Percentiles rank a stretch among this genome's conserved stretches.
Evolutionary conservation across 2,888 invertebrate species (phyloP).

Genomic region (Lasioglossum oenotherae): DNA sequence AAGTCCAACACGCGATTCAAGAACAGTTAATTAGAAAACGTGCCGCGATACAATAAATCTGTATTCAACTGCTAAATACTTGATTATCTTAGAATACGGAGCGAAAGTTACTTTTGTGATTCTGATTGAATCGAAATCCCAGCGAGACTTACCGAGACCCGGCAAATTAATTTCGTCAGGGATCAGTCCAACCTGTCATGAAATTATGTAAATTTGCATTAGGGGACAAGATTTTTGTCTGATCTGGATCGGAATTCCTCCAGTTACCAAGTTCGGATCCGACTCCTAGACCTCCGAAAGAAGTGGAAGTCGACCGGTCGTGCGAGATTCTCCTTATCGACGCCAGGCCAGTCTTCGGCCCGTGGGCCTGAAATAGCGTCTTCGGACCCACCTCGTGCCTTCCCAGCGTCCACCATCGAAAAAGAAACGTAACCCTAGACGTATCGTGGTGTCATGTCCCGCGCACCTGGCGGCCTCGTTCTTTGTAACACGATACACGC

Average conservation of each 20-base stretch:
- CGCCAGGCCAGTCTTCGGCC: conserved; percentile 55
- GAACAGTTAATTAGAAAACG: too few relatives aligned
- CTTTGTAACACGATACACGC: conserved; percentile 82
- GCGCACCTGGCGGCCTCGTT: conserved; percentile 82
- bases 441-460: conserved; percentile 81
- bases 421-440: conserved; percentile 82
- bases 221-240: conserved; percentile 41
- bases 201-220: conserved; percentile 57
- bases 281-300: conserved; percentile 41
- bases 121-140: neutral
- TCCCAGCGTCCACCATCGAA: conserved; percentile 64
- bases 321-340: conserved; percentile 72
- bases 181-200: conserved; percentile 21
- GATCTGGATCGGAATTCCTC: conserved; percentile 54
- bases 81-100: too few relatives aligned
- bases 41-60: too few relatives aligned
- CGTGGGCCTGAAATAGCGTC: conserved; percentile 67
- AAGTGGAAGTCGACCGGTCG: conserved; percentile 66
- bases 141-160: neutral
- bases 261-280: conserved; percentile 49
- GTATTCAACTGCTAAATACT: too few relatives aligned
- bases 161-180: conserved; percentile 38
- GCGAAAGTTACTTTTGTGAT: neutral
- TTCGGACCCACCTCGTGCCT: conserved; percentile 56
- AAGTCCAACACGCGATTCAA: too few relatives aligned